Evolutionary conservation across 2,888 invertebrate genomes (phyloP), one percentile per base, ranked within the genome.

Genomic region (Cataglyphis albicans): DNA sequence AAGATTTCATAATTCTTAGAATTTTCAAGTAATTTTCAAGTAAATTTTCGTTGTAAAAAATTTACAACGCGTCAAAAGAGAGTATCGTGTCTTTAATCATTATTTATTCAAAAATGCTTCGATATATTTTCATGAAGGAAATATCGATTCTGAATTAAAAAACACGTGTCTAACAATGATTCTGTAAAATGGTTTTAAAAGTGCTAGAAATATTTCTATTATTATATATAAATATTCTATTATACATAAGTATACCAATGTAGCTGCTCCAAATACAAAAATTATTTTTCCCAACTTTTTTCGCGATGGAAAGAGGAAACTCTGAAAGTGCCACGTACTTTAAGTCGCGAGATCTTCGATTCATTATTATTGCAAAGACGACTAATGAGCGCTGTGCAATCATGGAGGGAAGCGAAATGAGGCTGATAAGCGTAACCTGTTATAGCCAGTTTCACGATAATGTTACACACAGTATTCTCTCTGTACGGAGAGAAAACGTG

Each of bases 361-460:
- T 73, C 78, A 44, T 73, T 70, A 44, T 73, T 70, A 55, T 76
- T 73, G 78, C 73, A 59, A 61, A 80, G 25, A 78, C 78, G 73
- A 72, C 73, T 80, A 80, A 80, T 72, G 59, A 83, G 74, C 67
- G 63, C 67, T 64, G 76, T 76, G 82, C 76, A 89, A 89, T 89
- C 86, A 9, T 29, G 81, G 83, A 88, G 88, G 88, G 84, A 84
- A 90, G 70, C 81, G 84, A 85, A 83, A 78, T 72, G 73, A 61
- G 63, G 44, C 38, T 41, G 89, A 89, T 89, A 90, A 86, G 61
- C 55, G 35, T 74, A 85, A 82, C 88, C 70, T 80, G 82, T 82
- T 84, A 80, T 57, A 81, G 80, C 83, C 84, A 68, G 86, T 76
- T 78, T 63, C 41, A 52, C n/a, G 90, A 90, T 90, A 88, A 89